A percentile compares a stretch with the other conserved stretches of the same genome.
phyloP scores from a whole-genome alignment of 2,888 invertebrate genomes.

The Reticulitermes lucifugus region DNA sequence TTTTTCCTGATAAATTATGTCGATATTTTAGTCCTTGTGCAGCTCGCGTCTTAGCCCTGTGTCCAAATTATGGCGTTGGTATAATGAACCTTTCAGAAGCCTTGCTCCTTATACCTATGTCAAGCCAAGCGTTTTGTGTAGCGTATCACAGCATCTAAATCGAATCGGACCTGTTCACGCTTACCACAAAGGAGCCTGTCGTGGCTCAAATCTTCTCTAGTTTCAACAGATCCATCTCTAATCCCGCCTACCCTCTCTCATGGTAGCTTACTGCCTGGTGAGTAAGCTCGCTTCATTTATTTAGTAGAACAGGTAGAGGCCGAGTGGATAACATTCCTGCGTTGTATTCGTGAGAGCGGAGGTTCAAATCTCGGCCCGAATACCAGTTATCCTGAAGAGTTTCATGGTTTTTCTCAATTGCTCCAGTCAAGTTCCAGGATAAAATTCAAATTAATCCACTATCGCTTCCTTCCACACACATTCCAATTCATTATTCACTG shows the following conservation, averaged over 20 bases:
- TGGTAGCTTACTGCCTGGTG: not conserved
- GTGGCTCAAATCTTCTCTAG: constrained; percentile 25
- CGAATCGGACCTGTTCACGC: constrained; percentile 41
- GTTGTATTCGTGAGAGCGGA: no score
- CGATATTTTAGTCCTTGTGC: no score
- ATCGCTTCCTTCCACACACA: no score
- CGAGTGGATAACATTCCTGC: no score
- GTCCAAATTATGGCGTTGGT: not conserved
- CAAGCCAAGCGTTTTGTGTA: not conserved
- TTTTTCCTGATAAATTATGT: no score
- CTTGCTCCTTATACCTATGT: not conserved
- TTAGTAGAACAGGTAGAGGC: not conserved
- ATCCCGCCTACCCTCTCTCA: not conserved
- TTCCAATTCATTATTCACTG: no score
- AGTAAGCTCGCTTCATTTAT: not conserved
- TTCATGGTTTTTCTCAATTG: no score
- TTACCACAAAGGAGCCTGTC: constrained; percentile 30
- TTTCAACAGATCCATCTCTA: constrained; percentile 20
- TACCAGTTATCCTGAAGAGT: no score
- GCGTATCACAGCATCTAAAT: constrained; percentile 39
- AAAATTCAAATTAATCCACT: no score
- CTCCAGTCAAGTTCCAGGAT: no score
- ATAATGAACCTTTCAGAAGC: not conserved
- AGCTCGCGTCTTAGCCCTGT: not conserved
- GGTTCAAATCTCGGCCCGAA: no score